Conservation (phyloP, 2,888 invertebrate genomes). For the Pyralis farinalis region DNA sequence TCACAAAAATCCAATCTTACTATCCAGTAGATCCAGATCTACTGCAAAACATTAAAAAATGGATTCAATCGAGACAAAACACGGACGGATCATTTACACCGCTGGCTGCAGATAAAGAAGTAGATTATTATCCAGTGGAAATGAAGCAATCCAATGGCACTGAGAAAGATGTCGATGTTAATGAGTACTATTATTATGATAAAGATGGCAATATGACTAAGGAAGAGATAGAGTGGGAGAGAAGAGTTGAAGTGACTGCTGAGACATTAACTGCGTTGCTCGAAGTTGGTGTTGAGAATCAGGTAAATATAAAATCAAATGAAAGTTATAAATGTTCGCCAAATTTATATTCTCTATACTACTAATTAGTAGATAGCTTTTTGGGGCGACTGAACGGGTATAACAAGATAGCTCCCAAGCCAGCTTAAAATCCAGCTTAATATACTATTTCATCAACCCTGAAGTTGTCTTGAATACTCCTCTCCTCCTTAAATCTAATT, state of each 20-base stretch:
- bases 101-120: slow-evolving; percentile 80
- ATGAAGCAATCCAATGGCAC: slow-evolving; percentile 55
- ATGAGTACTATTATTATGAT: slow-evolving; percentile 73
- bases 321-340: too few relatives aligned
- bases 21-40: slow-evolving; percentile 83
- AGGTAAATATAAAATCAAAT: slow-evolving; percentile 62
- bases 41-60: slow-evolving; percentile 80
- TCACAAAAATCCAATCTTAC: slow-evolving; percentile 82
- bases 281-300: slow-evolving; percentile 82
- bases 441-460: too few relatives aligned
- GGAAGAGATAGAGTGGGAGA: slow-evolving; percentile 72
- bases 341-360: too few relatives aligned
- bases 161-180: slow-evolving; percentile 57
- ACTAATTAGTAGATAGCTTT: too few relatives aligned
- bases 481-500: too few relatives aligned
- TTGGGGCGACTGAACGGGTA: too few relatives aligned
- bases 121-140: slow-evolving; percentile 69
- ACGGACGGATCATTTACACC: slow-evolving; percentile 82
- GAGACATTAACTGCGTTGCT: slow-evolving; percentile 82
- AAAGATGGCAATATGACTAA: slow-evolving; percentile 75
- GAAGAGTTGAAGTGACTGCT: slow-evolving; percentile 82
- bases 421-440: too few relatives aligned
- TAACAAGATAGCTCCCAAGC: too few relatives aligned
- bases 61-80: slow-evolving; percentile 82
- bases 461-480: too few relatives aligned